These are phyloP conservation scores for Camponotus floridanus DNA, from an alignment of 1,140 invertebrate genomes.

Conservation along the genomic window DNA sequence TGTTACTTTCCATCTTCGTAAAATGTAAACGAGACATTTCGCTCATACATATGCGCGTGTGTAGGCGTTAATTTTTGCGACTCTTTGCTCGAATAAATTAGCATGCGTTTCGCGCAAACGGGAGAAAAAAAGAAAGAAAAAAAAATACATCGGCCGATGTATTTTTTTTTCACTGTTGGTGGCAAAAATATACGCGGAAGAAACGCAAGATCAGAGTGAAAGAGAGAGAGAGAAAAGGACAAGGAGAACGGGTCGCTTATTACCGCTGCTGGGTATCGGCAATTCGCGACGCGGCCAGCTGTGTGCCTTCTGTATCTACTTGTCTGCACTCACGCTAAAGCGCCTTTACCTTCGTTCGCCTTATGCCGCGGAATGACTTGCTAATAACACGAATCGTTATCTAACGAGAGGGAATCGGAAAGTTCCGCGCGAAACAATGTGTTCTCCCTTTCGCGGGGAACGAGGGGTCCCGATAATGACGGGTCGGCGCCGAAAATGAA, in stretches of 20 bases:
- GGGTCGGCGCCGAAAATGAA: slow-evolving; percentile 51
- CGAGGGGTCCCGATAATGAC: slow-evolving; percentile 34
- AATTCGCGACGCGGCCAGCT: slow-evolving; percentile 33
- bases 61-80: slow-evolving; percentile 6
- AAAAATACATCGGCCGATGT: slow-evolving; percentile 5
- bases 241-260: slow-evolving; percentile 24
- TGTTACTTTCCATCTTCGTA: not conserved
- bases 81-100: slow-evolving; percentile 11
- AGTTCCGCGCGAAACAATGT: slow-evolving; percentile 16
- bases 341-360: slow-evolving; percentile 25
- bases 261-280: slow-evolving; percentile 51
- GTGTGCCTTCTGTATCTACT: not conserved
- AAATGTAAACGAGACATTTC: slow-evolving; percentile 7
- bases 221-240: not conserved
- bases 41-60: slow-evolving; percentile 2
- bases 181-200: slow-evolving; percentile 56
- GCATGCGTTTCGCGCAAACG: not conserved
- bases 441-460: slow-evolving; percentile 23
- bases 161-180: not conserved
- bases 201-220: not conserved
- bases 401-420: slow-evolving; percentile 63
- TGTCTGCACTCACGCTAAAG: slow-evolving; percentile 29
- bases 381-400: slow-evolving; percentile 64
- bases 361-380: slow-evolving; percentile 59
- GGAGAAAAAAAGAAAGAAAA: not conserved